A percentile compares a stretch with the other conserved stretches of the same genome.
These are phyloP conservation scores for Neuroscelio doddi DNA, from an alignment of 2,888 invertebrate genomes.

Conservation along the genomic window DNA sequence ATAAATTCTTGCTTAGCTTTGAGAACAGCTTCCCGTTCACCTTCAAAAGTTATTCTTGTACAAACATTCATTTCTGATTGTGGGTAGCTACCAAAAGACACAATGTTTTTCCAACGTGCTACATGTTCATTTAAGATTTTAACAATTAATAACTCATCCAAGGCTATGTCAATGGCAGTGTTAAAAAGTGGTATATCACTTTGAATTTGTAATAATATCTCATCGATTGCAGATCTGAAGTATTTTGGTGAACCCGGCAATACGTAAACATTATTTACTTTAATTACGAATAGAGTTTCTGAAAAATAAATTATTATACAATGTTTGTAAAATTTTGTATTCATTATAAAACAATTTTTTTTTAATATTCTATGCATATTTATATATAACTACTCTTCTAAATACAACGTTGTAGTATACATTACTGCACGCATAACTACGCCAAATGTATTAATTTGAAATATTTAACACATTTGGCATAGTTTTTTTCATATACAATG, in stretches of 20 bases:
- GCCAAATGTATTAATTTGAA: background rate
- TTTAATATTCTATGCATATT: constrained; percentile 35
- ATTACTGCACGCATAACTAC: background rate
- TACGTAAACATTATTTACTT: constrained; percentile 75
- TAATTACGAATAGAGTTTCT: constrained; percentile 50
- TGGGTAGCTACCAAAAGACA: constrained; percentile 62
- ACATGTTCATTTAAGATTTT: constrained; percentile 51
- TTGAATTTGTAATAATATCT: constrained; percentile 49
- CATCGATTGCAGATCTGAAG: constrained; percentile 59
- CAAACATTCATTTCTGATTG: constrained; percentile 37
- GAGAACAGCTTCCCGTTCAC: constrained; percentile 43
- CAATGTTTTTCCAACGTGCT: constrained; percentile 49
- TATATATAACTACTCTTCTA: background rate
- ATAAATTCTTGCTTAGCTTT: constrained; percentile 50
- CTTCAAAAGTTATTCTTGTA: constrained; percentile 59
- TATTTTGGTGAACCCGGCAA: constrained; percentile 78
- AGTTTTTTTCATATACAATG: no score
- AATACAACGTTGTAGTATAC: background rate
- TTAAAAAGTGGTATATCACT: constrained; percentile 34
- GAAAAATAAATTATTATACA: constrained; percentile 7
- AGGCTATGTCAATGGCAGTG: constrained; percentile 53
- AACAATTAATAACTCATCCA: constrained; percentile 55
- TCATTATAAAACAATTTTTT: constrained; percentile 2
- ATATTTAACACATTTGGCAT: no score
- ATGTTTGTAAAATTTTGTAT: no score